Percentiles rank a stretch among this genome's conserved stretches.
Evolutionary conservation across 2,113 vertebrate genomes (phyloP).

Genomic region (Xerus inauris): DNA sequence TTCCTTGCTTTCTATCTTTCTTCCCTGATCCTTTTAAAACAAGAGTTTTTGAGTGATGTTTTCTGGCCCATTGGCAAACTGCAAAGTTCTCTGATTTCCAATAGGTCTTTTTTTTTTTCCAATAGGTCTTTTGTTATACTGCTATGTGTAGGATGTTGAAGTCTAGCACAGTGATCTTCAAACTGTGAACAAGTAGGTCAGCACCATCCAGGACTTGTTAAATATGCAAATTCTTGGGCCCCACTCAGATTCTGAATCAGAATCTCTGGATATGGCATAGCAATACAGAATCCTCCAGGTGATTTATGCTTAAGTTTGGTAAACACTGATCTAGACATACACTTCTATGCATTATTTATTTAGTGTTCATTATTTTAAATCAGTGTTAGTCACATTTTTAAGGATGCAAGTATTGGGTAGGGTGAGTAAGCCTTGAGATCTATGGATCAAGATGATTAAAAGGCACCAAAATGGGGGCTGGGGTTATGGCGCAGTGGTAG

Average conservation of each 20-base stretch:
- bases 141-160: neutral
- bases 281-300: neutral
- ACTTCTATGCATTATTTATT: constrained; percentile 11
- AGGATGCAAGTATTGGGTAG: neutral
- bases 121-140: neutral
- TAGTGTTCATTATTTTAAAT: neutral
- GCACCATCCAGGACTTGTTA: neutral
- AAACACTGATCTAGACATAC: neutral
- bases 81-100: neutral
- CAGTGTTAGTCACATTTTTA: neutral
- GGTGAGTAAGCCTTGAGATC: neutral
- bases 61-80: neutral
- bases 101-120: neutral
- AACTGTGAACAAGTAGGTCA: neutral
- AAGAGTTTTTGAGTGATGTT: neutral
- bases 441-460: too few species aligned
- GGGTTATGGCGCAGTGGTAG: too few species aligned
- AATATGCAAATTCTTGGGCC: neutral
- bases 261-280: neutral
- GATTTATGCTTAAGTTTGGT: neutral
- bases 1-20: neutral
- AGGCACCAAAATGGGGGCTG: too few species aligned
- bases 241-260: neutral
- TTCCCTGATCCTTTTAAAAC: constrained; percentile 26
- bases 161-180: neutral